A percentile compares a stretch with the other conserved stretches of the same genome.
Evolutionary conservation across 2,888 invertebrate species (phyloP).

Genomic region (Eueremaeus valkanovi): DNA sequence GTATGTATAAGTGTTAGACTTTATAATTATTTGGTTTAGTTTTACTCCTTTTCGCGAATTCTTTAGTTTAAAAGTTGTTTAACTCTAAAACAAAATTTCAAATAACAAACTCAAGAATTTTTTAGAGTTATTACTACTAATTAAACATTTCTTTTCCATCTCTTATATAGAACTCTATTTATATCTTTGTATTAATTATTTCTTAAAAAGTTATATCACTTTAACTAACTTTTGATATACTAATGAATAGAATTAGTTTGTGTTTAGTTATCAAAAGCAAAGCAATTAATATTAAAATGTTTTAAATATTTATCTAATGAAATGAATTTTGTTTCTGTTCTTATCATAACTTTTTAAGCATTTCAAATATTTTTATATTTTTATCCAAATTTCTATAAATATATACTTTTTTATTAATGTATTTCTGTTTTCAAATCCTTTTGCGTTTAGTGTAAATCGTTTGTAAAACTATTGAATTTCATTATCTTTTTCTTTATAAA

Average conservation of each 20-base stretch:
- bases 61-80: too few species aligned
- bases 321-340: not conserved
- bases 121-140: too few species aligned
- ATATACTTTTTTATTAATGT: not conserved
- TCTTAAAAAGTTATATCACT: too few species aligned
- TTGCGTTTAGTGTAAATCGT: not conserved
- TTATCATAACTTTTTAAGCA: not conserved
- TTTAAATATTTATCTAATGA: conserved; percentile 14
- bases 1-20: not conserved
- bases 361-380: not conserved
- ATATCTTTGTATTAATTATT: too few species aligned
- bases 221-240: too few species aligned
- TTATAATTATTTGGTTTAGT: not conserved
- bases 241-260: not conserved
- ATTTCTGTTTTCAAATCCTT: not conserved
- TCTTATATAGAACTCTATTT: too few species aligned
- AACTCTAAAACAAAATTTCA: not conserved
- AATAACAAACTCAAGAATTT: too few species aligned
- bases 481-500: not conserved
- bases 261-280: not conserved
- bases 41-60: not conserved
- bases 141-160: too few species aligned
- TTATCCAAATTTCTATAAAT: not conserved
- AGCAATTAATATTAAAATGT: too few species aligned
- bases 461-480: not conserved